Percentiles rank a stretch among this genome's conserved stretches.
Conservation (phyloP, 2,797 vertebrate species). For the Myotis vivesi region DNA sequence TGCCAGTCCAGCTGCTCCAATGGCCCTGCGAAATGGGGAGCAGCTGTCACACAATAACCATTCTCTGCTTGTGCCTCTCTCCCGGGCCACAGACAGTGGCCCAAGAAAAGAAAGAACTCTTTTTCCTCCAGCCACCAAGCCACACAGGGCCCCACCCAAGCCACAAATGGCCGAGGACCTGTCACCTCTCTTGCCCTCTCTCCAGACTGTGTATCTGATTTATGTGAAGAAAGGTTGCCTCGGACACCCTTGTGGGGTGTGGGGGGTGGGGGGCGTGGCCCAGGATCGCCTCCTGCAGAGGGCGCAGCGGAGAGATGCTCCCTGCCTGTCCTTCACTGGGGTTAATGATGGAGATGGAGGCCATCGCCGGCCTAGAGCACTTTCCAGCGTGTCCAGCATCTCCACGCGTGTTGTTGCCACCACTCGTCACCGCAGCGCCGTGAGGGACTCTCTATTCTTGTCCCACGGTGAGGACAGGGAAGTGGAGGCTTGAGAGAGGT, state of each 20-base stretch:
- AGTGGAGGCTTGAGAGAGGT: background rate
- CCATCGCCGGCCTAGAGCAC: background rate
- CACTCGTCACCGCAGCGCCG: fast-evolving
- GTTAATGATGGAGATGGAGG: fast-evolving
- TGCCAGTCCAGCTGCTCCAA: constrained; percentile 37
- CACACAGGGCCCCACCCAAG: background rate
- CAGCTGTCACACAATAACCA: constrained; percentile 39
- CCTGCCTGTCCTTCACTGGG: background rate
- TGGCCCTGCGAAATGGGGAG: background rate
- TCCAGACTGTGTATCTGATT: background rate
- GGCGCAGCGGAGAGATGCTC: background rate
- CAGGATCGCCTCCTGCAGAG: fast-evolving
- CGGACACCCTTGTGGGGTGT: background rate
- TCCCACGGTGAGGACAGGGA: background rate
- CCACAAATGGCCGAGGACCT: background rate
- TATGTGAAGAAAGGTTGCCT: background rate
- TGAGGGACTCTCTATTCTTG: background rate
- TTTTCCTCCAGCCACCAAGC: background rate
- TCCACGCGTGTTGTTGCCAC: fast-evolving
- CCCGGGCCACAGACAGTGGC: background rate
- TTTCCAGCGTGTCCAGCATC: fast-evolving
- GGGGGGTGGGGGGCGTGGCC: fast-evolving
- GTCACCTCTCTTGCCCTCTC: background rate
- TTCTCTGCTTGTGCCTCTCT: background rate
- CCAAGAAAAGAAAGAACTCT: constrained; percentile 43